Percentiles rank a stretch among this genome's conserved stretches.
Conservation (phyloP, 2,797 vertebrate genomes). For the Siniperca obscura region DNA sequence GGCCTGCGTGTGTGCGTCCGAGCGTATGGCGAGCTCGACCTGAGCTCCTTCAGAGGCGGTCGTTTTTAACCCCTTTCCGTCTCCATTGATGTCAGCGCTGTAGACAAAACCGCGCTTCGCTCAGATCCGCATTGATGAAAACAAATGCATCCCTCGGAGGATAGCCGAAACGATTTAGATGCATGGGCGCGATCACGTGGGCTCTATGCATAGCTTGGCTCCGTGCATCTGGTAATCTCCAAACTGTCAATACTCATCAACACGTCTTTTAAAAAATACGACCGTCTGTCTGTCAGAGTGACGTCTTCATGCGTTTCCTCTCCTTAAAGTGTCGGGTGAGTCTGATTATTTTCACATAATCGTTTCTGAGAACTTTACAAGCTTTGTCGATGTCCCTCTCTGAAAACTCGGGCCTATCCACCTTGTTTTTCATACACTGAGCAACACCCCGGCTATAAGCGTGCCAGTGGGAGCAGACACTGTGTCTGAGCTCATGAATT, state of each 20-base stretch:
- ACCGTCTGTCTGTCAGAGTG: slow-evolving; percentile 1
- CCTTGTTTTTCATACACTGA: slow-evolving; percentile 49
- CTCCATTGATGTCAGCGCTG: slow-evolving; percentile 73
- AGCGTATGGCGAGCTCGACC: slow-evolving; percentile 47
- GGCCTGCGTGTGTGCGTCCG: slow-evolving; percentile 8
- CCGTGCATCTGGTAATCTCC: slow-evolving; percentile 28
- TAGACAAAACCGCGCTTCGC: slow-evolving; percentile 68
- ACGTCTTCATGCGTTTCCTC: slow-evolving; percentile 4
- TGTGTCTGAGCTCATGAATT: slow-evolving; percentile 74
- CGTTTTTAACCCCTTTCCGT: slow-evolving; percentile 69
- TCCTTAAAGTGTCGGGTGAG: background rate
- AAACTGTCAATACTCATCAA: slow-evolving; percentile 22
- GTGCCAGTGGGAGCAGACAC: slow-evolving; percentile 51
- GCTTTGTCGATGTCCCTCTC: background rate
- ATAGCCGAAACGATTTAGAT: slow-evolving; percentile 44
- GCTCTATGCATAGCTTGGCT: background rate
- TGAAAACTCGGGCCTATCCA: slow-evolving; percentile 19
- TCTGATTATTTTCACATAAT: background rate
- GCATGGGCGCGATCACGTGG: slow-evolving; percentile 17
- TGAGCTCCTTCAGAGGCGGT: slow-evolving; percentile 67
- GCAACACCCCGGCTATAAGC: slow-evolving; percentile 40
- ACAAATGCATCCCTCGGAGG: slow-evolving; percentile 64
- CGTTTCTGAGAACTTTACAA: slow-evolving; percentile 4
- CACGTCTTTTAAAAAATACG: background rate
- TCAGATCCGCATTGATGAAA: slow-evolving; percentile 77